Conservation (phyloP, 2,113 vertebrate genomes). For the Tonatia bakeri region DNA sequence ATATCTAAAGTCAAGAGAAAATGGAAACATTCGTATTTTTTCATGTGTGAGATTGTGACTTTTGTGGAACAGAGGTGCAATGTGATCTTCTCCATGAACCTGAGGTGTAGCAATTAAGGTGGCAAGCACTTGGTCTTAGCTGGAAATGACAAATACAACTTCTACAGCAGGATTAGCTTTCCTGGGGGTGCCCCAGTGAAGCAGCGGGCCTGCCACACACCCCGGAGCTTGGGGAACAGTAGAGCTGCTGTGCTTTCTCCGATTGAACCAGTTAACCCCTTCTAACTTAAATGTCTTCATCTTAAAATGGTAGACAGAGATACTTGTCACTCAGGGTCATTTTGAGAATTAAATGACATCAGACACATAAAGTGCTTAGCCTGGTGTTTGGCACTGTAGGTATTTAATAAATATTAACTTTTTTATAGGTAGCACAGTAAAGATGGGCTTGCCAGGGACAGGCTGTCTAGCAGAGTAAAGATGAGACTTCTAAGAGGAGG, state of each 20-base stretch:
- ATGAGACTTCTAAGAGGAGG: neutral
- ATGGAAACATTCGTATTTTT: neutral
- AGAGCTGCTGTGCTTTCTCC: neutral
- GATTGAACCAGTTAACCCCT: neutral
- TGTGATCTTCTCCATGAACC: neutral
- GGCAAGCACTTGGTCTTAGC: neutral
- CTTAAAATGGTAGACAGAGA: neutral
- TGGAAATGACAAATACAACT: neutral
- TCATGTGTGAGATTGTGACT: neutral
- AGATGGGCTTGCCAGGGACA: neutral
- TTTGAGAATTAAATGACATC: neutral
- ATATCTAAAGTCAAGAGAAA: neutral
- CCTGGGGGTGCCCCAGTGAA: neutral
- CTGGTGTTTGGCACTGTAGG: neutral
- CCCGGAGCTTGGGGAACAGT: too few relatives aligned
- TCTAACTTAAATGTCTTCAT: neutral
- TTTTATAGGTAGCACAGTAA: neutral
- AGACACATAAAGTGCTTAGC: neutral
- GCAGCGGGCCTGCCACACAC: neutral
- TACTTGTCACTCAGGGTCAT: neutral
- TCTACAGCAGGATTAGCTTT: neutral
- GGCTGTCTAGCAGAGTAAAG: constrained; percentile 1
- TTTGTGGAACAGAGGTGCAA: neutral
- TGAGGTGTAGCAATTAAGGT: neutral
- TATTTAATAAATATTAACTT: neutral